These are phyloP conservation scores for Thereva nobilitata DNA, from an alignment of 2,888 invertebrate genomes.

Conservation along the genomic window DNA sequence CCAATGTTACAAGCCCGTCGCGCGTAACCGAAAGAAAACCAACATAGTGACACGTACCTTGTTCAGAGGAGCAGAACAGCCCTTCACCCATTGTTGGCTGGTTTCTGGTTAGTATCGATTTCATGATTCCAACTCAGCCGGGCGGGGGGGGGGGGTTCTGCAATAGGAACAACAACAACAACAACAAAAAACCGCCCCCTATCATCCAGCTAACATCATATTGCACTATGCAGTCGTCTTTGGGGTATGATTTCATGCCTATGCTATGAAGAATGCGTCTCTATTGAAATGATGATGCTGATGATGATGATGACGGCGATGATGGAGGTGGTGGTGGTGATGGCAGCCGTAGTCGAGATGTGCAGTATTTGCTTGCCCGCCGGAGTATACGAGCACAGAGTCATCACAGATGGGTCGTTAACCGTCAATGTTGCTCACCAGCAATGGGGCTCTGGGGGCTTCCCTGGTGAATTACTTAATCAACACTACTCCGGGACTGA, in stretches of 20 bases:
- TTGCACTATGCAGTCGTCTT: conserved; percentile 3
- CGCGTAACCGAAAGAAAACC: too few relatives aligned
- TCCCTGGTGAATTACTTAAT: conserved; percentile 26
- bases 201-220: too few relatives aligned
- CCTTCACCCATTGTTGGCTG: not conserved
- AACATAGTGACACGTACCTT: not conserved
- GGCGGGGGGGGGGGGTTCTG: too few relatives aligned
- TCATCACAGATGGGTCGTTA: conserved; percentile 19
- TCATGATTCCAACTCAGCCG: conserved; percentile 2
- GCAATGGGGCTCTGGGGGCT: not conserved
- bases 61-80: conserved; percentile 10
- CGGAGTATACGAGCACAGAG: not conserved
- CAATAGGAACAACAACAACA: too few relatives aligned
- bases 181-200: too few relatives aligned
- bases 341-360: not conserved
- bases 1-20: too few relatives aligned
- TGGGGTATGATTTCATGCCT: not conserved
- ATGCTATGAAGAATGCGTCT: not conserved
- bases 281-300: not conserved
- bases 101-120: conserved; percentile 5
- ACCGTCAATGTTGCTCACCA: conserved; percentile 17
- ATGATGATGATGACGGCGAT: too few relatives aligned
- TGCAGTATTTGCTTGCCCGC: not conserved
- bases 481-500: conserved; percentile 27
- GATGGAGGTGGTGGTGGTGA: too few relatives aligned